Conservation (phyloP, 2,888 invertebrate species). For the Melanchra persicariae region DNA sequence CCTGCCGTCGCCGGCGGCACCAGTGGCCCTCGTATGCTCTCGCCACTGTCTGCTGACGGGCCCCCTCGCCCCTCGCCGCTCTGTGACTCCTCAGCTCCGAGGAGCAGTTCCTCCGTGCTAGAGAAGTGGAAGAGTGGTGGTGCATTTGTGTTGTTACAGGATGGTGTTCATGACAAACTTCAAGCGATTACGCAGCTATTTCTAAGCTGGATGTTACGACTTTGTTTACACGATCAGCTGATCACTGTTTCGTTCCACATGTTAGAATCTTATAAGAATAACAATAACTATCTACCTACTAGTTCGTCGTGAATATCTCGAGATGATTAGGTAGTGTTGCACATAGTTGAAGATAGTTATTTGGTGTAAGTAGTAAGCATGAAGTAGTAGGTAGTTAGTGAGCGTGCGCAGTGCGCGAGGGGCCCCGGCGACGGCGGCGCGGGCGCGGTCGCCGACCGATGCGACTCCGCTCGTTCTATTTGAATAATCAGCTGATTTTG, state of each 20-base stretch:
- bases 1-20: conserved; percentile 68
- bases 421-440: conserved; percentile 68
- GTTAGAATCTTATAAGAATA: conserved; percentile 80
- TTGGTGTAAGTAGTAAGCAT: conserved; percentile 48
- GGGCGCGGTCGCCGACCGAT: conserved; percentile 84
- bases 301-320: conserved; percentile 22
- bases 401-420: conserved; percentile 48
- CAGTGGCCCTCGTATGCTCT: conserved; percentile 81
- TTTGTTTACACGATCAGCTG: conserved; percentile 90
- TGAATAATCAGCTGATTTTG: conserved; percentile 91
- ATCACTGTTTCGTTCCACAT: conserved; percentile 75
- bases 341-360: conserved; percentile 40
- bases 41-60: conserved; percentile 72
- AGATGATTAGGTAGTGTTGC: conserved; percentile 29
- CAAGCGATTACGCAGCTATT: conserved; percentile 52
- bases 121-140: conserved; percentile 58
- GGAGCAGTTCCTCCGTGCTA: conserved; percentile 36
- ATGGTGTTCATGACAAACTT: conserved; percentile 48
- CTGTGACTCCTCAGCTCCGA: conserved; percentile 40
- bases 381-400: conserved; percentile 45
- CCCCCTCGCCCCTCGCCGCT: conserved; percentile 46
- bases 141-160: conserved; percentile 58
- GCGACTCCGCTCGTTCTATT: conserved; percentile 87
- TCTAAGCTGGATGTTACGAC: conserved; percentile 64
- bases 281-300: conserved; percentile 38